These are phyloP conservation scores for Xylocopa sonorina DNA, from an alignment of 1,140 invertebrate species.

Conservation along the genomic window DNA sequence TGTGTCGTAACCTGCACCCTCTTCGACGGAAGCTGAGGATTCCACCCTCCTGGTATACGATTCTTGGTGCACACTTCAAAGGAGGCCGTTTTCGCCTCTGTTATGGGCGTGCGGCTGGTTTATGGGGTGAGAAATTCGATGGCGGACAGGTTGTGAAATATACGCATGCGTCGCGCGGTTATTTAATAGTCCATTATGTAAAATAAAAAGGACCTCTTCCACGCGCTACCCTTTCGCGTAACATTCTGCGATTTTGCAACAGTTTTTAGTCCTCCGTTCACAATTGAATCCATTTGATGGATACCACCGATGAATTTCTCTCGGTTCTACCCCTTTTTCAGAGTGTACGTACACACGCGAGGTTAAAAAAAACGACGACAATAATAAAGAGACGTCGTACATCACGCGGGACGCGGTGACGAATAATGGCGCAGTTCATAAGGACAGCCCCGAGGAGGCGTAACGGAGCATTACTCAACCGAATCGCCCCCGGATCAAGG, in stretches of 20 bases:
- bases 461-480: not conserved
- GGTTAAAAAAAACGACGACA: not conserved
- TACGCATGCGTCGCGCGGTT: no score
- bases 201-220: no score
- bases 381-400: slow-evolving; percentile 12
- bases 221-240: no score
- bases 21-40: slow-evolving; percentile 10
- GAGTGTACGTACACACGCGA: no score
- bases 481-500: not conserved
- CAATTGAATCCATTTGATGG: no score
- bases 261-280: no score
- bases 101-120: not conserved
- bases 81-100: not conserved
- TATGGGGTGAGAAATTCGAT: no score
- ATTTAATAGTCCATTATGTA: no score
- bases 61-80: not conserved
- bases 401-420: slow-evolving; percentile 7
- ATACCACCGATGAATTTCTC: no score
- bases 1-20: slow-evolving; percentile 25
- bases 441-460: not conserved
- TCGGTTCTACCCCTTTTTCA: no score
- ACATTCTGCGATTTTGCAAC: no score
- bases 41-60: not conserved
- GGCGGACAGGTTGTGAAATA: no score
- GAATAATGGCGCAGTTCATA: not conserved